Percentiles rank a stretch among this genome's conserved stretches.
Evolutionary conservation across 1,140 invertebrate genomes (phyloP).

Genomic region (Pachypsylla venusta): DNA sequence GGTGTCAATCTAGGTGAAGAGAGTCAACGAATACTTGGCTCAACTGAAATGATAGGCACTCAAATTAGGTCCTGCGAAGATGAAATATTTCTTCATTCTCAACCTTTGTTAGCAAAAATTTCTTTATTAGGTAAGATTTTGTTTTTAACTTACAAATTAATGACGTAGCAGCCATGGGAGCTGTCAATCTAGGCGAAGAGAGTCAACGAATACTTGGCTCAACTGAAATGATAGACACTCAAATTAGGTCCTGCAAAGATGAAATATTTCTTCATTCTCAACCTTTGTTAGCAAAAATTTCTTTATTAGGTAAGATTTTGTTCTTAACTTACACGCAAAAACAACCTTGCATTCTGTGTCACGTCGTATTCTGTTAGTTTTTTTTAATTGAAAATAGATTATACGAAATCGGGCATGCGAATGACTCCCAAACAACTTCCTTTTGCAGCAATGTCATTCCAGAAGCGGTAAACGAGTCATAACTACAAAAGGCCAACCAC

Average conservation of each 20-base stretch:
- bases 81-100: conserved; percentile 71
- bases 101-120: conserved; percentile 60
- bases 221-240: conserved; percentile 87
- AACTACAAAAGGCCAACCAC: no score
- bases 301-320: conserved; percentile 32
- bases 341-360: neutral
- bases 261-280: conserved; percentile 72
- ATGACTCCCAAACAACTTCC: no score
- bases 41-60: conserved; percentile 87
- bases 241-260: conserved; percentile 91
- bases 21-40: conserved; percentile 84
- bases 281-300: conserved; percentile 58
- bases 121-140: conserved; percentile 36
- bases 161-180: conserved; percentile 97
- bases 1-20: conserved; percentile 97
- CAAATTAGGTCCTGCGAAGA: conserved; percentile 94
- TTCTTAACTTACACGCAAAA: neutral
- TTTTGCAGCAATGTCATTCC: no score
- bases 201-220: conserved; percentile 86
- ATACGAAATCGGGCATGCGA: no score
- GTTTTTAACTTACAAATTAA: no score
- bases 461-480: no score
- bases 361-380: neutral
- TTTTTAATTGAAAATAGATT: no score
- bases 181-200: conserved; percentile 95